Evolutionary conservation across 2,888 invertebrate species (phyloP).

Genomic region (Pammene fasciana): DNA sequence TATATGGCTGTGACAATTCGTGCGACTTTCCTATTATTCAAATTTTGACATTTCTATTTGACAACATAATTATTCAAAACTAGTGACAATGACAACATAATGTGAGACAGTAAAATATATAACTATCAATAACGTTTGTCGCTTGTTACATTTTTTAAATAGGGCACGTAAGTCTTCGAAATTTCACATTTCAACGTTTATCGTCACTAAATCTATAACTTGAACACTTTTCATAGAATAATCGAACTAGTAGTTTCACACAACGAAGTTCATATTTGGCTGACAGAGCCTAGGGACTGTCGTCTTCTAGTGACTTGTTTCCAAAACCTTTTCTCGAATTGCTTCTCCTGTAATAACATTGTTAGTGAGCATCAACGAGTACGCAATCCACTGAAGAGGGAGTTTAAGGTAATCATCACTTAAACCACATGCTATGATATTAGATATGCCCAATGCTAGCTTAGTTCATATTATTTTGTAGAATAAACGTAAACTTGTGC

Average conservation of each 20-base stretch:
- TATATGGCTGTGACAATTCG: conserved; percentile 2
- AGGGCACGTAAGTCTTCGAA: background rate
- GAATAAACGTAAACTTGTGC: too few relatives aligned
- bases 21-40: background rate
- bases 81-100: background rate
- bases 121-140: background rate
- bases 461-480: too few relatives aligned
- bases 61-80: too few relatives aligned
- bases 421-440: too few relatives aligned
- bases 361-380: conserved; percentile 48
- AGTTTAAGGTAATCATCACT: too few relatives aligned
- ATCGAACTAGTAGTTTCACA: conserved; percentile 44
- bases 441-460: too few relatives aligned
- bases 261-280: conserved; percentile 66
- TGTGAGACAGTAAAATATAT: background rate
- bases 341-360: conserved; percentile 86
- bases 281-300: conserved; percentile 81
- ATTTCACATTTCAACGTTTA: background rate
- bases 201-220: conserved; percentile 24
- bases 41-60: background rate
- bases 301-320: conserved; percentile 90
- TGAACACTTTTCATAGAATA: conserved; percentile 58
- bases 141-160: background rate
- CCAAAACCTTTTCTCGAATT: conserved; percentile 90
- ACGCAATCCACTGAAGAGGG: background rate